Conservation (phyloP, 2,113 vertebrate genomes). For the Glaucidium brasilianum region DNA sequence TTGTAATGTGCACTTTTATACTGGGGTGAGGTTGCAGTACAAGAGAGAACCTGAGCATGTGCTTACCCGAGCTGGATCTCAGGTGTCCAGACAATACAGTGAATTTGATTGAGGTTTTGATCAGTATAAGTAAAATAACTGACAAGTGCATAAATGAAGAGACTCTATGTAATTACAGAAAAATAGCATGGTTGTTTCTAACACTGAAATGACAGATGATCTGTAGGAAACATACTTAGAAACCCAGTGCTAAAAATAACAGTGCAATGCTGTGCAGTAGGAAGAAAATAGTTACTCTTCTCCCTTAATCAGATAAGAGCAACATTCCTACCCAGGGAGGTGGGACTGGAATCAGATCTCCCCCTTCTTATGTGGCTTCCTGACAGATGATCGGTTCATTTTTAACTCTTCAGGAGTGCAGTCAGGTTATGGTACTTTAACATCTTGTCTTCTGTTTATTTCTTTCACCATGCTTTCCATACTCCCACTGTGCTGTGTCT, state of each 20-base stretch:
- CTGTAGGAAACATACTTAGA: conserved; percentile 12
- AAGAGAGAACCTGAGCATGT: not conserved
- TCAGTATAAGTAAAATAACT: not conserved
- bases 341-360: not conserved
- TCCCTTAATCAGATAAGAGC: not conserved
- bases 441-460: conserved; percentile 52
- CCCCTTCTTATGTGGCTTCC: not conserved
- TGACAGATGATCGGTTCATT: conserved; percentile 39
- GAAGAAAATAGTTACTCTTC: conserved; percentile 23
- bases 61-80: not conserved
- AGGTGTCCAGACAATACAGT: not conserved
- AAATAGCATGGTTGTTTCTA: not conserved
- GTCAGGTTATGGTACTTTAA: conserved; percentile 36
- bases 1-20: not conserved
- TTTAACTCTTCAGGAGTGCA: conserved; percentile 44
- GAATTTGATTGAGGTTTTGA: not conserved
- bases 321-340: not conserved
- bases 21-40: not conserved
- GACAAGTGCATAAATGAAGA: not conserved
- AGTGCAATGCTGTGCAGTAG: not conserved
- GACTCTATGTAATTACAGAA: not conserved
- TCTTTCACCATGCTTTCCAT: conserved; percentile 20
- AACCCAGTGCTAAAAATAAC: conserved; percentile 7
- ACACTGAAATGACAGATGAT: not conserved
- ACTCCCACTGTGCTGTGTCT: conserved; percentile 50